phyloP scores from a whole-genome alignment of 1,140 invertebrate species.

The Bombus haemorrhoidalis region DNA sequence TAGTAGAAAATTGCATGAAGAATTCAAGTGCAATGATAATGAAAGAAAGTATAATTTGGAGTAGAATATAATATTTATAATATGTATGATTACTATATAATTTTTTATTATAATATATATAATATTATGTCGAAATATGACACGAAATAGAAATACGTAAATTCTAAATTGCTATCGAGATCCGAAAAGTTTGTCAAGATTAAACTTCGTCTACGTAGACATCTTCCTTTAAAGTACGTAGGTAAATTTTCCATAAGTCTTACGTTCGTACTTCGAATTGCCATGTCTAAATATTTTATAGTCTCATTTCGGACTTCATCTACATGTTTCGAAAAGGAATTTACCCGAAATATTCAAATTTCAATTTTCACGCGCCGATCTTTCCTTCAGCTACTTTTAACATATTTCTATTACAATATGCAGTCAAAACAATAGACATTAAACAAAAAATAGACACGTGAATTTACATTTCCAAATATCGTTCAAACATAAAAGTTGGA shows the following conservation, averaged over 20 bases:
- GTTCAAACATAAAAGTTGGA: background rate
- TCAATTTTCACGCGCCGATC: background rate
- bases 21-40: too few species aligned
- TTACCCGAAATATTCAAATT: background rate
- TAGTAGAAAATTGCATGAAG: too few species aligned
- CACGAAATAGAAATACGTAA: background rate
- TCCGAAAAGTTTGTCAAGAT: background rate
- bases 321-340: background rate
- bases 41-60: too few species aligned
- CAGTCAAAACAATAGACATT: too few species aligned
- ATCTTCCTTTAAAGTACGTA: background rate
- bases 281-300: background rate
- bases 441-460: background rate
- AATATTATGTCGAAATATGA: too few species aligned
- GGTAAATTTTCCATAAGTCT: background rate
- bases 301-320: accelerated
- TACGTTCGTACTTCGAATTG: background rate
- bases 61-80: too few species aligned
- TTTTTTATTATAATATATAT: too few species aligned
- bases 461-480: background rate
- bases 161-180: background rate
- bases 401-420: too few species aligned
- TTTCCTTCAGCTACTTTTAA: background rate
- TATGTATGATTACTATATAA: too few species aligned
- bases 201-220: background rate